These are phyloP conservation scores for Scaptomyza polygonia DNA, from an alignment of 2,888 invertebrate species.

Conservation along the genomic window DNA sequence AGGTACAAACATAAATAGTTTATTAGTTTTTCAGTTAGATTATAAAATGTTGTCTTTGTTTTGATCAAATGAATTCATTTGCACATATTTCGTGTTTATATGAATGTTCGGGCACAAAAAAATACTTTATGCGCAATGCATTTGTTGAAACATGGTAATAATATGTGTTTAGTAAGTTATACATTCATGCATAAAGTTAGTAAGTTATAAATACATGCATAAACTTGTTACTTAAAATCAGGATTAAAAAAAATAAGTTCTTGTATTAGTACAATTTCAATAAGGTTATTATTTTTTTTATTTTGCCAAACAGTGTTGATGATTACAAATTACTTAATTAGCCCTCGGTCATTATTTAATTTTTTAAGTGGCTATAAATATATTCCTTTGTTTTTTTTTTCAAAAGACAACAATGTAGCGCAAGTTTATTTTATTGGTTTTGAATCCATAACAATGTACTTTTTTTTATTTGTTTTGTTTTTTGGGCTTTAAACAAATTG, in stretches of 20 bases:
- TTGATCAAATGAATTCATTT: slow-evolving; percentile 52
- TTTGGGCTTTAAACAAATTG: slow-evolving; percentile 52
- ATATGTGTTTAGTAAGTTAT: slow-evolving; percentile 13
- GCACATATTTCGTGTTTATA: slow-evolving; percentile 34
- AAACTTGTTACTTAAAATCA: slow-evolving; percentile 51
- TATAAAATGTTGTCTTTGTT: slow-evolving; percentile 12
- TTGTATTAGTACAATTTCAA: slow-evolving; percentile 55
- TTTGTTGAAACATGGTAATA: slow-evolving; percentile 13
- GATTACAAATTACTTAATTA: slow-evolving; percentile 46
- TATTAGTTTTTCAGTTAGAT: slow-evolving; percentile 36
- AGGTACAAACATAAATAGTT: slow-evolving; percentile 44
- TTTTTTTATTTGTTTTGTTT: not conserved
- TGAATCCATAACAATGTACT: slow-evolving; percentile 46
- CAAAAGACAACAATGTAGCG: slow-evolving; percentile 73
- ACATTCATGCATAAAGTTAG: too few relatives aligned
- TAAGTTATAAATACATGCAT: too few relatives aligned
- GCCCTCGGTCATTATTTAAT: slow-evolving; percentile 53
- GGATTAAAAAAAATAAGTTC: slow-evolving; percentile 46
- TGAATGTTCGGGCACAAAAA: slow-evolving; percentile 12
- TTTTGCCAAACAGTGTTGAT: slow-evolving; percentile 41
- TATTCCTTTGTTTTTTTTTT: slow-evolving; percentile 30
- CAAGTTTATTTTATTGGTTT: slow-evolving; percentile 47
- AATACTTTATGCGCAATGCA: not conserved
- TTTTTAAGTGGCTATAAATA: slow-evolving; percentile 18
- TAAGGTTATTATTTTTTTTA: slow-evolving; percentile 42